Evolutionary conservation across 2,888 invertebrate genomes (phyloP), one percentile per base, ranked within the genome.

Genomic region (Amphiduros pacificus): DNA sequence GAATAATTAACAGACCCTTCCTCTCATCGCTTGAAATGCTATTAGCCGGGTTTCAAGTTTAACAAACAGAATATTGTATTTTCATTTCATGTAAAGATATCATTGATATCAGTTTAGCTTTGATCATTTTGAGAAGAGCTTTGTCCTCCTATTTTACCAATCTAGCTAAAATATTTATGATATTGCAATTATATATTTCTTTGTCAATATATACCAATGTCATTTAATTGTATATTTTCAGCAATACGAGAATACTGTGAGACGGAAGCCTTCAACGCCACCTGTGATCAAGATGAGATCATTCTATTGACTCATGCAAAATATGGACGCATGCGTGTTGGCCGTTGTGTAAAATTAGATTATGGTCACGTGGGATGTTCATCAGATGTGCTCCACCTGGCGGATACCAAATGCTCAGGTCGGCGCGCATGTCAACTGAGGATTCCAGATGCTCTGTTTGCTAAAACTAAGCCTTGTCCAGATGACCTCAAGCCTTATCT

Each of bases 281-380:
- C 59, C 26, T 68, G 68, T 36, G 55, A 58, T 29, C 29, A 58
- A 17, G 61, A 55, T 29, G 61, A 63, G 28, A 65, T 68, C 32
- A 55, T 68, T 36, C 31, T 66, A 28, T 60, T 68, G 60, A 61
- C 61, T 14, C 61, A 64, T 28, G 68, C 68, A 17, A 56, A 52
- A 1, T 68, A 66, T 60, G 68, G 68, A 27, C 68, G 68, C 55
- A 68, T 68, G 68, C 63, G 56, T 51, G 28, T 63, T 26, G 63
- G 65, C 24, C 54, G 65, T 22, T 68, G 68, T 57, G 68, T 66
- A 26, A 64, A 50, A 28, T 29, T 61, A 48, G 62, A 62, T 59
- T 68, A 68, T 57, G 68, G 68, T 29, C 64, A 64, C 49, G 63
- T 68, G 27, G 68, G 68, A 11, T 68, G 68, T 50, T 53, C 66